Base-by-base conservation (phyloP, 2,888 invertebrate species). In the Piscicola geometra region DNA sequence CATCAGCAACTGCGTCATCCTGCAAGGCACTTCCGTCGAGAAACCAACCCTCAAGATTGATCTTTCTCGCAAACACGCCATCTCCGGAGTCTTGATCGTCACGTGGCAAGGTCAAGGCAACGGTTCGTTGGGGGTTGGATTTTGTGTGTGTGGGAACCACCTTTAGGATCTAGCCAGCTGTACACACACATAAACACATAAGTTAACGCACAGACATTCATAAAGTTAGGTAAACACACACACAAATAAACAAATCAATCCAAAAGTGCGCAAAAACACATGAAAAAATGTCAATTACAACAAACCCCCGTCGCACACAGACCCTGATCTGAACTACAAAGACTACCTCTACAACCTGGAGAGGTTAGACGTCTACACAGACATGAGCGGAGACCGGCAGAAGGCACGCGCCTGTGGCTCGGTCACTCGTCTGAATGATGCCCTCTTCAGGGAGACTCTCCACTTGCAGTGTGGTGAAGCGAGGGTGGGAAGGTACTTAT, bases 11-110 rank as follows among this genome's bases (percentile, higher is more conserved):
- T 88, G 88, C 79, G 86, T 87, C 56, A 86, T 88, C 50, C 82
- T 88, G 70, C 87, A 88, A 81, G 87, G 87, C 81, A 85, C 86
- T 78, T 87, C 86, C 80, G 87, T 87, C 21, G 87, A 87, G 74
- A 84, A 85, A 71, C 88, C 88, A 0, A 84, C 87, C 68, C 87
- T 87, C 86, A 87, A 86, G 82, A 87, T 88, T 15, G 88, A 88
- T 79, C 82, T 88, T 52, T 86, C 87, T 9, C 81, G 82, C 70
- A 84, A 83, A 77, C 81, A 80, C 71, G 81, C 82, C 21, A 84
- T 88, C 33, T 82, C 85, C 21, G 88, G 88, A 15, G 18, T 73
- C 30, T n/a, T 73, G 25, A 64, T 73, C 36, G 60, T 73, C 1
- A 73, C 73, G 12, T 73, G 73, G 73, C 60, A 73, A 36, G 73